phyloP scores from a whole-genome alignment of 2,888 invertebrate genomes.

The Miltochrista miniata region DNA sequence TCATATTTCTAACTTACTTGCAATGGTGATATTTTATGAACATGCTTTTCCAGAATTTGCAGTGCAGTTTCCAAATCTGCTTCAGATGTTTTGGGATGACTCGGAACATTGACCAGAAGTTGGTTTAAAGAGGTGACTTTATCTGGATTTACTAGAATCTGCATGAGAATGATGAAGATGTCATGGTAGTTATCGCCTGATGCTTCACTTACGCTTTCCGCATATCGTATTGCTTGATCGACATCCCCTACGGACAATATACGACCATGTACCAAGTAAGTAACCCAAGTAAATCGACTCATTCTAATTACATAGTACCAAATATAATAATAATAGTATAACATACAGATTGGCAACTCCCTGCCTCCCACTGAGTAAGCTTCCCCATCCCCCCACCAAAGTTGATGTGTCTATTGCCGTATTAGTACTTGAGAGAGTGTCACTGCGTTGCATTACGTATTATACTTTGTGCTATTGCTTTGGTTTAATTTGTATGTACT shows the following conservation, averaged over 20 bases:
- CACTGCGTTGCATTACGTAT: too few relatives aligned
- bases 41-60: conserved; percentile 91
- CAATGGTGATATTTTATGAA: conserved; percentile 92
- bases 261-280: too few relatives aligned
- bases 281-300: too few relatives aligned
- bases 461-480: too few relatives aligned
- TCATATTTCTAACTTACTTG: conserved; percentile 76
- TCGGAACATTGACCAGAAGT: conserved; percentile 70
- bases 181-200: conserved; percentile 62
- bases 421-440: too few relatives aligned
- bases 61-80: conserved; percentile 92
- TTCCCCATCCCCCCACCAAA: too few relatives aligned
- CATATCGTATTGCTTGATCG: conserved; percentile 92
- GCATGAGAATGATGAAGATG: conserved; percentile 86
- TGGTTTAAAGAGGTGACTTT: conserved; percentile 59
- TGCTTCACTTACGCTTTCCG: conserved; percentile 86
- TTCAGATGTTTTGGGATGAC: conserved; percentile 85
- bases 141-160: conserved; percentile 72
- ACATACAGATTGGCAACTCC: too few relatives aligned
- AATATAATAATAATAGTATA: too few relatives aligned
- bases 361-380: too few relatives aligned
- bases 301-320: too few relatives aligned
- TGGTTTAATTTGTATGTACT: too few relatives aligned
- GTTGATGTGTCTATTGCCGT: too few relatives aligned
- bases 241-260: conserved; percentile 85